Conservation (phyloP, 2,113 vertebrate genomes). For the Menura novaehollandiae region DNA sequence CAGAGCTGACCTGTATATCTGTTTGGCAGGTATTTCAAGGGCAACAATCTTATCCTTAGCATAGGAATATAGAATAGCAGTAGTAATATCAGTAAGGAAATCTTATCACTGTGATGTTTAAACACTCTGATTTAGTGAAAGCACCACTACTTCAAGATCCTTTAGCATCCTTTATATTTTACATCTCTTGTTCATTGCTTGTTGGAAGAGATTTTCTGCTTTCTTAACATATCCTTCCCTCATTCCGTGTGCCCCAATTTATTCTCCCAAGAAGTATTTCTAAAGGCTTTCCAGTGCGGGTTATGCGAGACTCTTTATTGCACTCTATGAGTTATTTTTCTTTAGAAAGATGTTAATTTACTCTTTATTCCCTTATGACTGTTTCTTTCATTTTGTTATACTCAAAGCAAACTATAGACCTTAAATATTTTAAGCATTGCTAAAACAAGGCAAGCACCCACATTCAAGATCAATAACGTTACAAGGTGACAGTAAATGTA, state of each 20-base stretch:
- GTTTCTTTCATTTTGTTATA: background rate
- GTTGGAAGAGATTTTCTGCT: background rate
- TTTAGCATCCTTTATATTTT: background rate
- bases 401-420: background rate
- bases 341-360: background rate
- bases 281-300: background rate
- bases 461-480: background rate
- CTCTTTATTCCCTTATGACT: background rate
- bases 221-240: background rate
- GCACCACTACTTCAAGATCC: background rate
- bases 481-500: background rate
- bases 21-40: background rate
- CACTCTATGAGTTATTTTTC: background rate
- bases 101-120: background rate
- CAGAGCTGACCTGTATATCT: background rate
- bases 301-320: background rate
- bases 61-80: background rate
- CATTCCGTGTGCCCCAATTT: background rate
- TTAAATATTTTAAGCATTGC: background rate
- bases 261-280: background rate
- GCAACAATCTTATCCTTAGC: background rate
- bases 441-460: background rate
- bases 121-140: background rate
- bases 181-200: background rate
- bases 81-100: background rate